Base-by-base conservation (phyloP, 2,888 invertebrate genomes). In the Sussaba pulchella region DNA sequence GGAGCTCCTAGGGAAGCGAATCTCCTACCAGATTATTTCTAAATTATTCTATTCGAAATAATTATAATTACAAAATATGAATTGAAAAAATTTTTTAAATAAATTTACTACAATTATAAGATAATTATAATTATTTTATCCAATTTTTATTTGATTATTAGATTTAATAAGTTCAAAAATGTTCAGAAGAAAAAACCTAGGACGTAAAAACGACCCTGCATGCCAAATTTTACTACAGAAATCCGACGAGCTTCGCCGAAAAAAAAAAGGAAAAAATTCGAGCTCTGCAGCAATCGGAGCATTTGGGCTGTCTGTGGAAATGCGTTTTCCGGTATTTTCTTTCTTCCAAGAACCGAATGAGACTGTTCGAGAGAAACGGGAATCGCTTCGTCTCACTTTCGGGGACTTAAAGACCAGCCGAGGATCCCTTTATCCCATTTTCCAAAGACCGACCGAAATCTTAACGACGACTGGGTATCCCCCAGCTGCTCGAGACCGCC, bases 371-470 rank as follows among this genome's bases (percentile, higher is more conserved):
- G 14, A 43, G 59, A 73, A 57, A 59, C 64, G 39, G 69, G n/a
- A n/a, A 8, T 70, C 41, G 64, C 71, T 43, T 10, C 63, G 31
- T 24, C 63, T 19, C 61, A 43, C 61, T 74, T 69, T 74, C 41
- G 4, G 70, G 70, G 59, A 31, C 79, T 72, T 45, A 71, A 80
- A 71, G 64, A 19, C 61, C n/a, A 41, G 39, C 6, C 47, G 26
- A 59, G 39, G 59, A 67, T 72, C 61, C 54, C 59, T 80, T 80
- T 67, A 31, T 80, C 17, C 54, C 10, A 57, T 67, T 80, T 71
- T 76, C 71, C 71, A 72, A 61, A 61, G 67, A 61, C 71, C 72
- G 59, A 72, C 45, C 52, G 74, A 79, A 57, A 74, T 74, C 79
- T 50, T 50, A 45, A 61, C 47, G 59, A 21, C 74, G 24, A 67